Percentiles rank a stretch among this genome's conserved stretches.
These are phyloP conservation scores for Campylomormyrus numenius DNA, from an alignment of 2,113 vertebrate genomes.

Conservation along the genomic window DNA sequence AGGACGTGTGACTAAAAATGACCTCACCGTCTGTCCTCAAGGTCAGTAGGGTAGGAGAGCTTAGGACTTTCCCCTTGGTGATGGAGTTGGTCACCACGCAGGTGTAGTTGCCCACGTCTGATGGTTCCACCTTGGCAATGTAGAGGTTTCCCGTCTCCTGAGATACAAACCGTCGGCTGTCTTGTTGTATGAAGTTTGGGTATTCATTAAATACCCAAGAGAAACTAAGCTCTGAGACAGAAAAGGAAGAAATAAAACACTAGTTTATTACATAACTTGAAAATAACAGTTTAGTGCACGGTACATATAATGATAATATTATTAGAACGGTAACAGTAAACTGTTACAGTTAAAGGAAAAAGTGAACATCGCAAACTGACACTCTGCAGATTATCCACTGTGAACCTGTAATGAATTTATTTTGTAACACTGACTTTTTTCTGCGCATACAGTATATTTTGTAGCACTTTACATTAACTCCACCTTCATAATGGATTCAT, in stretches of 20 bases:
- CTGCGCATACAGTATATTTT: neutral
- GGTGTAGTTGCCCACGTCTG: conserved; percentile 89
- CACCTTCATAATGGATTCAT: neutral
- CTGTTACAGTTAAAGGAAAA: neutral
- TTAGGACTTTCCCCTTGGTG: conserved; percentile 67
- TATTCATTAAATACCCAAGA: conserved; percentile 93
- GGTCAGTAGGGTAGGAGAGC: conserved; percentile 80
- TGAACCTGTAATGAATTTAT: neutral
- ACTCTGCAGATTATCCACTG: neutral
- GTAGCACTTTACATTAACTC: neutral
- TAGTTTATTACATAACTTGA: neutral
- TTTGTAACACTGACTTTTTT: neutral
- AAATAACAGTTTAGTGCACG: neutral
- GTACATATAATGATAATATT: neutral
- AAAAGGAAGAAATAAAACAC: neutral
- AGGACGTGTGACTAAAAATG: neutral
- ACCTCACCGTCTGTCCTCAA: conserved; percentile 80
- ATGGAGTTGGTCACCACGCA: conserved; percentile 77
- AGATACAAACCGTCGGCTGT: conserved; percentile 81
- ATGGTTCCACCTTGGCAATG: conserved; percentile 83
- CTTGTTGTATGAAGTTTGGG: conserved; percentile 82
- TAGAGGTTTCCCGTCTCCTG: conserved; percentile 91
- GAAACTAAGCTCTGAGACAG: conserved; percentile 68
- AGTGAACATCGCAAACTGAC: neutral
- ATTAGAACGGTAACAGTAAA: neutral